Conservation (phyloP, 2,797 vertebrate genomes). For the Alcedo atthis region DNA sequence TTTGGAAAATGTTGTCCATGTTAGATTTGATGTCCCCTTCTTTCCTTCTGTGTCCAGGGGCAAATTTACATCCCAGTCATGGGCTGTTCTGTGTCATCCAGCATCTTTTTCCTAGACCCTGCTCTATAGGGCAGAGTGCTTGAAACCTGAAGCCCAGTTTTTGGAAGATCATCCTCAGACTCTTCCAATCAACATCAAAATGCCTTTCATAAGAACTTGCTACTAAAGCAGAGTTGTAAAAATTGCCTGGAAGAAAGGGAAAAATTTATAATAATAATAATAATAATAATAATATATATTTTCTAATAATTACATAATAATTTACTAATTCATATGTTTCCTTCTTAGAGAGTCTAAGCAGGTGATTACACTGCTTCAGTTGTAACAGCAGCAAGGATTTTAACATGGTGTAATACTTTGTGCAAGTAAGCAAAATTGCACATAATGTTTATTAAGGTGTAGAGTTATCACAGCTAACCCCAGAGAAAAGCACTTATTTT, state of each 20-base stretch:
- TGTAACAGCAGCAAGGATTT: background rate
- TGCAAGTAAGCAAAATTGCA: background rate
- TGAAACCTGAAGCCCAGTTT: slow-evolving; percentile 26
- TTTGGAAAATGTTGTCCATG: background rate
- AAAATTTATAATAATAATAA: background rate
- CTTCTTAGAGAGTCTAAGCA: background rate
- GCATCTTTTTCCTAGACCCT: slow-evolving; percentile 29
- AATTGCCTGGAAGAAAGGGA: background rate
- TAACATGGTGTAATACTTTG: background rate
- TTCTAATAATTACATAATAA: background rate
- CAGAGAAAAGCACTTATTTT: background rate
- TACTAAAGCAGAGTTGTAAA: background rate
- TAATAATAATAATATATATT: too few species aligned
- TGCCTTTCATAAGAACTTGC: background rate
- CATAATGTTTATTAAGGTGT: background rate
- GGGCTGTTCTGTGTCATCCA: slow-evolving; percentile 11
- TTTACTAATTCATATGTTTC: background rate
- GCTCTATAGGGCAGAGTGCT: background rate
- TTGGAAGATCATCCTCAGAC: background rate
- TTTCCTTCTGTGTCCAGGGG: background rate
- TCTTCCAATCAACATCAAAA: slow-evolving; percentile 7
- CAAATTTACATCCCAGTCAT: slow-evolving; percentile 35
- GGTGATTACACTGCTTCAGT: slow-evolving; percentile 6
- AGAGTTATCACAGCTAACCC: background rate
- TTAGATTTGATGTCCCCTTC: slow-evolving; percentile 45